Percentiles rank a stretch among this genome's conserved stretches.
Conservation (phyloP, 2,113 vertebrate genomes). For the Eurystomus gularis region DNA sequence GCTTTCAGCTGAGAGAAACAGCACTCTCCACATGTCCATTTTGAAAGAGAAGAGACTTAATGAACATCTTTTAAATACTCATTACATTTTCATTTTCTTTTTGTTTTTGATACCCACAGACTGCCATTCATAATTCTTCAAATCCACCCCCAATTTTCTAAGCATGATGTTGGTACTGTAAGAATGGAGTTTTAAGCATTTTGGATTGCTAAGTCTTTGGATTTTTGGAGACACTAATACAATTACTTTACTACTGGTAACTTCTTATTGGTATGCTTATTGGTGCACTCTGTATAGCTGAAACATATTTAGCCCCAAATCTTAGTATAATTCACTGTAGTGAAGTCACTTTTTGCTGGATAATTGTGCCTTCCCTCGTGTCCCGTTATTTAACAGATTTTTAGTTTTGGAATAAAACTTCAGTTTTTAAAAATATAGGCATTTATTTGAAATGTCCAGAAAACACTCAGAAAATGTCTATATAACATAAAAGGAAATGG, state of each 20-base stretch:
- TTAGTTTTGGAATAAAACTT: neutral
- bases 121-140: neutral
- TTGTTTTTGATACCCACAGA: neutral
- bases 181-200: no score
- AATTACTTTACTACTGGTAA: no score
- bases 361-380: neutral
- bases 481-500: neutral
- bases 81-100: neutral
- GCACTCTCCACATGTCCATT: neutral
- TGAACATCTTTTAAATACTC: neutral
- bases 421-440: neutral
- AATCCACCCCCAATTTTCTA: no score
- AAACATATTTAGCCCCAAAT: neutral
- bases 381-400: neutral
- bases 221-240: no score
- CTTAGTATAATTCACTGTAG: neutral
- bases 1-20: neutral
- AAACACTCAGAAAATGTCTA: neutral
- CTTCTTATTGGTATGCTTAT: no score
- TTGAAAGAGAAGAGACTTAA: neutral
- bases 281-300: neutral
- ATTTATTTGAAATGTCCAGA: neutral
- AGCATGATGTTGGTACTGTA: no score
- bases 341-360: neutral
- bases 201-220: no score